phyloP scores from a whole-genome alignment of 2,113 vertebrate genomes.

The Pseudorhombus dupliciocellatus region DNA sequence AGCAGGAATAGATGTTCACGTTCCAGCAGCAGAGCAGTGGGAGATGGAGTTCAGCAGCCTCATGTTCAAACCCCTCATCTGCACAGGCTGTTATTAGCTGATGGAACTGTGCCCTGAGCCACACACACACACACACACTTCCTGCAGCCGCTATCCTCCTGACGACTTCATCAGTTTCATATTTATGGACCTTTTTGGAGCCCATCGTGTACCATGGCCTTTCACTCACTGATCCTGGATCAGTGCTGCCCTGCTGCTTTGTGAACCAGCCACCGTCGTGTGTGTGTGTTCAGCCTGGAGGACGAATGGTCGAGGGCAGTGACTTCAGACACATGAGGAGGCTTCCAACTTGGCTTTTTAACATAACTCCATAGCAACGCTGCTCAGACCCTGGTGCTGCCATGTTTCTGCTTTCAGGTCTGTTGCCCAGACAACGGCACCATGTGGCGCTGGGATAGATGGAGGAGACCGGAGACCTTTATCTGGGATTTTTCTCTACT shows the following conservation, averaged over 20 bases:
- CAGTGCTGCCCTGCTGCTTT: not conserved
- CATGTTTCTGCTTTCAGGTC: not conserved
- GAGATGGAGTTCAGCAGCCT: no score
- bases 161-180: not conserved
- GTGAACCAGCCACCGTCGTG: not conserved
- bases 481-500: not conserved
- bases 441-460: not conserved
- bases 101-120: not conserved
- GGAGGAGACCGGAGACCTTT: not conserved
- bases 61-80: no score
- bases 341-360: not conserved
- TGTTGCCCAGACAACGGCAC: not conserved
- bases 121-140: no score
- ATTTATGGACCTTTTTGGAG: not conserved
- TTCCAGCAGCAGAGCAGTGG: no score
- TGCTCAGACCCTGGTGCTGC: no score
- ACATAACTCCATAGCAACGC: no score
- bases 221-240: not conserved
- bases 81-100: not conserved
- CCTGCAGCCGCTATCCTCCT: not conserved
- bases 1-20: no score
- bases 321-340: not conserved
- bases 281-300: not conserved
- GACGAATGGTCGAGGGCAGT: not conserved
- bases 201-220: not conserved